These are phyloP conservation scores for Cotesia typhae DNA, from an alignment of 1,140 invertebrate genomes.

Conservation along the genomic window DNA sequence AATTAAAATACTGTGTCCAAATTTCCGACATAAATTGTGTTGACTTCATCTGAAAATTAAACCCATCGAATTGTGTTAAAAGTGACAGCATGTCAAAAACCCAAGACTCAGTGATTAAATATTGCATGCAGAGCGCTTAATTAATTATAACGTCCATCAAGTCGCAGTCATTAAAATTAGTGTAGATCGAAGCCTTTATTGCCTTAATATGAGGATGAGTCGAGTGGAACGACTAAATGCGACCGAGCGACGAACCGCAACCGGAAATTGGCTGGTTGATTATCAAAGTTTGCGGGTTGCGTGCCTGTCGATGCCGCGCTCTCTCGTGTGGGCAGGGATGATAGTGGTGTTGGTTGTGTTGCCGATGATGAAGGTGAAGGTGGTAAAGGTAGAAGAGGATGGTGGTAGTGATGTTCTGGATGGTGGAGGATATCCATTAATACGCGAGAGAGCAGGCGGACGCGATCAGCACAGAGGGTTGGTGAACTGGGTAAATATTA, in stretches of 20 bases:
- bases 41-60: background rate
- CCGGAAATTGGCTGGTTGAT: slow-evolving; percentile 66
- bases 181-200: slow-evolving; percentile 45
- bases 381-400: slow-evolving; percentile 8
- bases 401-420: slow-evolving; percentile 30
- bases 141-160: slow-evolving; percentile 42
- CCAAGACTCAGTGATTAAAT: background rate
- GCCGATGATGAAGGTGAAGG: slow-evolving; percentile 36
- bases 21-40: background rate
- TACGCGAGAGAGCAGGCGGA: slow-evolving; percentile 55
- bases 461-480: slow-evolving; percentile 43
- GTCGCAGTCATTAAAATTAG: slow-evolving; percentile 37
- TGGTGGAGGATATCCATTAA: slow-evolving; percentile 61
- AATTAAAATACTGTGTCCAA: no score
- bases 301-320: slow-evolving; percentile 53
- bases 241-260: slow-evolving; percentile 60
- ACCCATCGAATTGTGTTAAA: background rate
- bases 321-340: no score
- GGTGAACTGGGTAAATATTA: slow-evolving; percentile 64
- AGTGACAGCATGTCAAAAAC: background rate
- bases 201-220: slow-evolving; percentile 56
- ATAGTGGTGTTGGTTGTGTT: slow-evolving; percentile 37
- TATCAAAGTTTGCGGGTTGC: slow-evolving; percentile 67
- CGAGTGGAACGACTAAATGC: slow-evolving; percentile 50
- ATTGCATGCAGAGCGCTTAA: slow-evolving; percentile 44